Percentiles rank a stretch among this genome's conserved stretches.
Evolutionary conservation across 2,113 vertebrate genomes (phyloP).

Genomic region (Pollachius pollachius): DNA sequence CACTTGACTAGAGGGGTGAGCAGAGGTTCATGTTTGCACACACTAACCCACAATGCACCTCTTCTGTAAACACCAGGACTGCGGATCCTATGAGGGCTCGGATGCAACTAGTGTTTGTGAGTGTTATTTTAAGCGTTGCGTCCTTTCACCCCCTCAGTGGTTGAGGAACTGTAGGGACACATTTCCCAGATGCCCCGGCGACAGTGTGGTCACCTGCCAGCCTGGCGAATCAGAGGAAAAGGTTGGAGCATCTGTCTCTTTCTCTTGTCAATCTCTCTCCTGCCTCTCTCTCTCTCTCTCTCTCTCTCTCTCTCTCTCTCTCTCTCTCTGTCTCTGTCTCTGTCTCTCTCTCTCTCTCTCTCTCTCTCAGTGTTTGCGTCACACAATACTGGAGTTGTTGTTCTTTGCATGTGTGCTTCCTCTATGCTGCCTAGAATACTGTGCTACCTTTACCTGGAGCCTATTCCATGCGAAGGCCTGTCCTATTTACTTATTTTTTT

Average conservation of each 20-base stretch:
- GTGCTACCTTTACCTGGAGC: no score
- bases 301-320: no score
- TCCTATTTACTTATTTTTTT: neutral
- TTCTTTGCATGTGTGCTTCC: slow-evolving; percentile 31
- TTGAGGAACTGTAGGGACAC: slow-evolving; percentile 95
- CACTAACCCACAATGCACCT: neutral
- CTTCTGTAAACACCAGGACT: no score
- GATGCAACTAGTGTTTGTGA: no score
- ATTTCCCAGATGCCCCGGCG: slow-evolving; percentile 89
- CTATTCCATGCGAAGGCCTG: no score
- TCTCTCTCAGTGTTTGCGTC: neutral
- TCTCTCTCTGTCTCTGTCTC: no score
- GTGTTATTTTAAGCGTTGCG: no score
- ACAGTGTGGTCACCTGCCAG: slow-evolving; percentile 83
- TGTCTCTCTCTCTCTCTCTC: no score
- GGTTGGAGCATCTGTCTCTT: slow-evolving; percentile 63
- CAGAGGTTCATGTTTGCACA: no score
- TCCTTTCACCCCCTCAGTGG: slow-evolving; percentile 76
- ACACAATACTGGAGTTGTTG: slow-evolving; percentile 1
- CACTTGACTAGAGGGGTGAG: no score
- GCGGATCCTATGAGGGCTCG: no score
- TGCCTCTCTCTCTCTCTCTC: neutral
- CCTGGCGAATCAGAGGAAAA: slow-evolving; percentile 97
- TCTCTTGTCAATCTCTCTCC: neutral
- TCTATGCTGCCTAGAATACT: no score